phyloP scores from a whole-genome alignment of 2,888 invertebrate genomes.

The Drosophila putrida region DNA sequence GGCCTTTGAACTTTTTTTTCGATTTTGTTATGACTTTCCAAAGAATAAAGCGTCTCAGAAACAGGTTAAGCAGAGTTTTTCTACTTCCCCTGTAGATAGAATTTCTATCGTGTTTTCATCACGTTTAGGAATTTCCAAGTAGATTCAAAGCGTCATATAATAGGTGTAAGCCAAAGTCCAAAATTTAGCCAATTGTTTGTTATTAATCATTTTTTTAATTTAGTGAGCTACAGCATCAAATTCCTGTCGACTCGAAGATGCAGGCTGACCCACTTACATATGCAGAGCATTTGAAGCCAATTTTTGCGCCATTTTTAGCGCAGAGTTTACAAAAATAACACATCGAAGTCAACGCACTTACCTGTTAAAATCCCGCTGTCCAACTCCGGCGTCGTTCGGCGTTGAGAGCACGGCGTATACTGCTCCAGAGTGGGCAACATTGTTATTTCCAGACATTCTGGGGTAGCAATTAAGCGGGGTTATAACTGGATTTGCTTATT shows the following conservation, averaged over 20 bases:
- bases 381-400: slow-evolving; percentile 55
- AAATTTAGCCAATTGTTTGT: not conserved
- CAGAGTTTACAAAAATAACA: not conserved
- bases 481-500: slow-evolving; percentile 45
- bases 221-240: not conserved
- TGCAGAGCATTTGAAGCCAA: slow-evolving; percentile 9
- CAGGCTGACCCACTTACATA: not conserved
- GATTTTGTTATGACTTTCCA: too few species aligned
- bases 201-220: not conserved
- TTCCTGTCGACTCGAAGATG: not conserved
- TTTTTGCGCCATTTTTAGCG: not conserved
- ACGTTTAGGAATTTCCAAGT: not conserved
- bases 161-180: slow-evolving; percentile 4
- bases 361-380: slow-evolving; percentile 48
- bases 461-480: slow-evolving; percentile 14
- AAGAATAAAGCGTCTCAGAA: too few species aligned
- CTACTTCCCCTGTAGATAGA: too few species aligned
- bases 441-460: slow-evolving; percentile 35
- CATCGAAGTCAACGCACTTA: slow-evolving; percentile 34
- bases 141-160: not conserved
- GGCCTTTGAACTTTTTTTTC: too few species aligned
- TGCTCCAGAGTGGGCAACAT: slow-evolving; percentile 43
- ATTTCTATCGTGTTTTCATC: too few species aligned
- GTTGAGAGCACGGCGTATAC: slow-evolving; percentile 72
- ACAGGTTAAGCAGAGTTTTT: too few species aligned